Percentiles rank a stretch among this genome's conserved stretches.
Evolutionary conservation across 2,797 vertebrate genomes (phyloP).

Genomic region (Fratercula arctica): DNA sequence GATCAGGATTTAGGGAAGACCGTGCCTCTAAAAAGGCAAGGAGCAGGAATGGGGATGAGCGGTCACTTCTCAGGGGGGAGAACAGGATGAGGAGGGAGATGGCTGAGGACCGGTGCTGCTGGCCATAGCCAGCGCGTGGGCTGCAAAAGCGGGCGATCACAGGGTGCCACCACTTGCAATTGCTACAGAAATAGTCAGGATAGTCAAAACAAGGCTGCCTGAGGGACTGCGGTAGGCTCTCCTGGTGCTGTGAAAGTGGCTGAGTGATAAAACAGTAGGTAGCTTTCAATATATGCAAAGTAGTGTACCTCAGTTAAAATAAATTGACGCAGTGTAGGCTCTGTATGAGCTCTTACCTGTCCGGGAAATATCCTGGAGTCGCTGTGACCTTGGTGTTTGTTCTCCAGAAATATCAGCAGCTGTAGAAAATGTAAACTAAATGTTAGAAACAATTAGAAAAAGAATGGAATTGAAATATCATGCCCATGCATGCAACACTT

Average conservation of each 20-base stretch:
- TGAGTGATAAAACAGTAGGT: neutral
- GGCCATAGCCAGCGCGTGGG: fast-evolving
- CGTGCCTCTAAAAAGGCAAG: neutral
- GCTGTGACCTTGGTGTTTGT: neutral
- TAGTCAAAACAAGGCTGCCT: neutral
- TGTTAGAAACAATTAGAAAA: neutral
- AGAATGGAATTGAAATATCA: neutral
- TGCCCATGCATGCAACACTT: neutral
- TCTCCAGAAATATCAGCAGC: neutral
- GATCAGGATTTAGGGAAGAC: neutral
- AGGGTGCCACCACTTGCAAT: neutral
- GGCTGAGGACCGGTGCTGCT: neutral
- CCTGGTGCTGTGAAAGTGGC: neutral
- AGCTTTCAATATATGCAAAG: neutral
- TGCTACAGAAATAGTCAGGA: neutral
- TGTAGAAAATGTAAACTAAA: neutral
- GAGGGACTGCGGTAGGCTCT: neutral
- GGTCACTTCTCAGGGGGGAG: neutral
- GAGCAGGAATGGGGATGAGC: neutral
- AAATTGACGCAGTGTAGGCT: fast-evolving
- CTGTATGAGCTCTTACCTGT: neutral
- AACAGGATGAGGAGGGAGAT: neutral
- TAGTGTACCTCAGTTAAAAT: neutral
- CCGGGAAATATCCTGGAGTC: neutral
- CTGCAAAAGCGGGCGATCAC: fast-evolving